Evolutionary conservation across 2,888 invertebrate genomes (phyloP).

Genomic region (Drosophila formosana): DNA sequence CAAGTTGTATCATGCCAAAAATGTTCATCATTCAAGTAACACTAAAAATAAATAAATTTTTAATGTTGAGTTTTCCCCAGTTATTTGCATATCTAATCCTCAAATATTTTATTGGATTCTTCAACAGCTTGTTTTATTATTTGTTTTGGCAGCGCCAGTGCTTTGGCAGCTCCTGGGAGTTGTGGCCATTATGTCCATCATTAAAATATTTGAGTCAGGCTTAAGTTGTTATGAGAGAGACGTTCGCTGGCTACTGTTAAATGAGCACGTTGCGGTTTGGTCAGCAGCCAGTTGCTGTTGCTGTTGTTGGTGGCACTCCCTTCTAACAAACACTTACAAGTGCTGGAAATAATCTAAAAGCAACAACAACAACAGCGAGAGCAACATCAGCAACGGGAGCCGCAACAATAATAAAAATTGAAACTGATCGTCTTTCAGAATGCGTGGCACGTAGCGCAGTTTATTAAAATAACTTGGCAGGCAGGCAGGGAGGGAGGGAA

Average conservation of each 20-base stretch:
- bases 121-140: conserved; percentile 2
- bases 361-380: conserved; percentile 29
- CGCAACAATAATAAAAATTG: conserved; percentile 75
- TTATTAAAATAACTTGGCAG: conserved; percentile 85
- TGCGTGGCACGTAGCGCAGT: conserved; percentile 85
- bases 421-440: conserved; percentile 79
- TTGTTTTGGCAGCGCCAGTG: conserved; percentile 1
- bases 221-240: conserved; percentile 62
- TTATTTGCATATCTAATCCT: background rate
- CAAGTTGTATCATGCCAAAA: too few species aligned
- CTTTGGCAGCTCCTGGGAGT: conserved; percentile 4
- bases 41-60: background rate
- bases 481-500: conserved; percentile 18
- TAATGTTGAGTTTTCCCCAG: background rate
- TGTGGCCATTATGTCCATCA: conserved; percentile 66
- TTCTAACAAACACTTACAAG: conserved; percentile 80
- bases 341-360: conserved; percentile 77
- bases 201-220: conserved; percentile 75
- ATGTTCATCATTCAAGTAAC: too few species aligned
- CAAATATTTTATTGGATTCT: conserved; percentile 16
- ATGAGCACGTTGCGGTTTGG: conserved; percentile 74
- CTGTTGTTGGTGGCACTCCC: conserved; percentile 65
- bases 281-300: conserved; percentile 33
- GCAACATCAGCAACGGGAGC: conserved; percentile 26
- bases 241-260: conserved; percentile 77